A percentile compares a stretch with the other conserved stretches of the same genome.
Conservation (phyloP, 2,888 invertebrate species). For the Volucella inanis region DNA sequence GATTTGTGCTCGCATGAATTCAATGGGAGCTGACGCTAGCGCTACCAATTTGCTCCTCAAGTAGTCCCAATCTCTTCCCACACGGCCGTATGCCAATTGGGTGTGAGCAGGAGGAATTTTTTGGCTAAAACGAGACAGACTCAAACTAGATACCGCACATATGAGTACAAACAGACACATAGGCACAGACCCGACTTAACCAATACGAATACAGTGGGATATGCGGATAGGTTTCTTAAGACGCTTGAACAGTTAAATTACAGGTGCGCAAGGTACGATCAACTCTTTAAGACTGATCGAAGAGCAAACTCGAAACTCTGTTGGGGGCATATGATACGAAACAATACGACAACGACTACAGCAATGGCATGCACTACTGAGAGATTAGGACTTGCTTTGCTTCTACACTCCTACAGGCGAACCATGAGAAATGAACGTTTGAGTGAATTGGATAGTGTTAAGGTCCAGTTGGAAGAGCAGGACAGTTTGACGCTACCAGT, state of each 20-base stretch:
- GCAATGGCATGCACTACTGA: conserved; percentile 26
- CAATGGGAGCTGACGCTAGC: conserved; percentile 83
- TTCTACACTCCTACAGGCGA: conserved; percentile 25
- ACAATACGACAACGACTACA: too few relatives aligned
- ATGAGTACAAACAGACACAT: conserved; percentile 41
- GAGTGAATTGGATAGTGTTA: conserved; percentile 68
- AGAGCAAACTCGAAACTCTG: conserved; percentile 76
- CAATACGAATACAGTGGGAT: conserved; percentile 52
- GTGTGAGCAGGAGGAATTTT: conserved; percentile 70
- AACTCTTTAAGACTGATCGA: conserved; percentile 82
- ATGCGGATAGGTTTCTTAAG: conserved; percentile 39
- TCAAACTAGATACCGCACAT: conserved; percentile 71
- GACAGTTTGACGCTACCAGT: conserved; percentile 68
- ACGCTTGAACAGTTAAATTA: conserved; percentile 76
- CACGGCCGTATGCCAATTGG: conserved; percentile 77
- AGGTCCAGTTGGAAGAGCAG: conserved; percentile 67
- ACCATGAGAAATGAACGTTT: conserved; percentile 29
- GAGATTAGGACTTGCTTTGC: conserved; percentile 58
- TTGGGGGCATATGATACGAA: conserved; percentile 77
- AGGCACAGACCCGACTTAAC: conserved; percentile 64
- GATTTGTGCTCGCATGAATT: conserved; percentile 74
- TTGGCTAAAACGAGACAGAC: conserved; percentile 63
- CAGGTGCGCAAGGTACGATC: conserved; percentile 83
- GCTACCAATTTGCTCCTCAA: conserved; percentile 84
- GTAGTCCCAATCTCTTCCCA: conserved; percentile 83